A percentile compares a stretch with the other conserved stretches of the same genome.
phyloP scores from a whole-genome alignment of 1,140 invertebrate species.

The Ooceraea biroi region DNA sequence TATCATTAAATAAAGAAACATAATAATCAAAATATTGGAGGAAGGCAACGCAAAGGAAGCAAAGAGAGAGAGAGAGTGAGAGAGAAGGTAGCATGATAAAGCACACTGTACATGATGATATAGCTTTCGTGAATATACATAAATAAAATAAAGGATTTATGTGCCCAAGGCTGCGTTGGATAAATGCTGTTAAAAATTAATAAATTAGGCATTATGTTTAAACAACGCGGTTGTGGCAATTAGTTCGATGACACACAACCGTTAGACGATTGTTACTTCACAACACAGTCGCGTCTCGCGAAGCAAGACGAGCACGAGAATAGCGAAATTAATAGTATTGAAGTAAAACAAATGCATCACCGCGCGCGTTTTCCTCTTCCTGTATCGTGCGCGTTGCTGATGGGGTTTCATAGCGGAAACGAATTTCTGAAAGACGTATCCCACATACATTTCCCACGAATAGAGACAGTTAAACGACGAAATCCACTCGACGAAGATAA shows the following conservation, averaged over 20 bases:
- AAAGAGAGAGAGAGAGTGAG: neutral
- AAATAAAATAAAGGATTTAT: neutral
- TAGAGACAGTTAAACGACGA: neutral
- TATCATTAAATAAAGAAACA: too few relatives aligned
- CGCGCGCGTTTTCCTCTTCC: constrained; percentile 81
- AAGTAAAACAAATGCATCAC: constrained; percentile 78
- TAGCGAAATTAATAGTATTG: constrained; percentile 47
- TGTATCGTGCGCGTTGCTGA: constrained; percentile 76
- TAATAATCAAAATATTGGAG: constrained; percentile 23
- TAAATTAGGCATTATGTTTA: neutral
- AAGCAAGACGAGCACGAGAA: constrained; percentile 36
- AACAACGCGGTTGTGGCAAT: neutral
- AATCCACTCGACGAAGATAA: neutral
- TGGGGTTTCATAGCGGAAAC: constrained; percentile 79
- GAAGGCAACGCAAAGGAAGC: neutral
- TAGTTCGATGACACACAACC: neutral
- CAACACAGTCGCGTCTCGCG: constrained; percentile 11
- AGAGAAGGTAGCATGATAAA: too few relatives aligned
- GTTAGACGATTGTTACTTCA: constrained; percentile 29
- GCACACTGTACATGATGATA: neutral
- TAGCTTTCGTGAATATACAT: neutral
- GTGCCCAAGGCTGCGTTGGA: too few relatives aligned
- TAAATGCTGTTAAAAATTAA: constrained; percentile 25
- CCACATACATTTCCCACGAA: constrained; percentile 33
- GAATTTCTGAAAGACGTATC: constrained; percentile 84